Percentiles rank a stretch among this genome's conserved stretches.
Evolutionary conservation across 2,113 vertebrate species (phyloP).

Genomic region (Symphodus melops): DNA sequence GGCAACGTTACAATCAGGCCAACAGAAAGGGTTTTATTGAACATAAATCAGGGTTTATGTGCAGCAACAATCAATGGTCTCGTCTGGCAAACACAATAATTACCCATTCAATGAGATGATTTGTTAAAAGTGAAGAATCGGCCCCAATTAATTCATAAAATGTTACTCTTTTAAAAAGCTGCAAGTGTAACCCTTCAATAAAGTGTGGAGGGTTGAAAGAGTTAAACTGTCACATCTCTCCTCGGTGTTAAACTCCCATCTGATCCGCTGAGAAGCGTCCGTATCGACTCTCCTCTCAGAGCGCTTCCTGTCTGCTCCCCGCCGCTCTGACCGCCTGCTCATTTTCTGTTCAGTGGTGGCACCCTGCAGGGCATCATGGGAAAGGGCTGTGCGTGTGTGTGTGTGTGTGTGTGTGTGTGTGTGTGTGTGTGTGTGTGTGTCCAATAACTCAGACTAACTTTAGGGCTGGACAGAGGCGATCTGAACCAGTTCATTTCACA

Average conservation of each 20-base stretch:
- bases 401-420: background rate
- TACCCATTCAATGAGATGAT: too few species aligned
- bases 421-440: constrained; percentile 4
- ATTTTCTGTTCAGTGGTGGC: constrained; percentile 44
- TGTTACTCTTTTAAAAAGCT: too few species aligned
- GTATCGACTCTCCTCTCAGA: constrained; percentile 21
- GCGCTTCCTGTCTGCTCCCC: constrained; percentile 45
- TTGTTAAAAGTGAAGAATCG: too few species aligned
- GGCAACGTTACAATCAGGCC: too few species aligned
- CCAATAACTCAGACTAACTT: constrained; percentile 23
- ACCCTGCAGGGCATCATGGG: constrained; percentile 46
- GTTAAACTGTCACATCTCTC: constrained; percentile 10
- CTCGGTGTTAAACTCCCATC: constrained; percentile 7
- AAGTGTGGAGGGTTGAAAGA: background rate
- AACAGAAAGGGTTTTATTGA: too few species aligned
- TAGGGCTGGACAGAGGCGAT: constrained; percentile 18
- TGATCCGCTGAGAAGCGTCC: constrained; percentile 5
- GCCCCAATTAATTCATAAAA: too few species aligned
- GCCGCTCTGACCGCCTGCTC: constrained; percentile 23
- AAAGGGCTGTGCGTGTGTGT: background rate
- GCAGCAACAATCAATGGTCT: too few species aligned
- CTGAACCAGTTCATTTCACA: constrained; percentile 45
- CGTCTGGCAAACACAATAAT: too few species aligned
- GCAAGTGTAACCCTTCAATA: too few species aligned
- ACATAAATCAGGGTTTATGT: too few species aligned